Base-by-base conservation (phyloP, 2,888 invertebrate species). In the Erannis defoliaria region DNA sequence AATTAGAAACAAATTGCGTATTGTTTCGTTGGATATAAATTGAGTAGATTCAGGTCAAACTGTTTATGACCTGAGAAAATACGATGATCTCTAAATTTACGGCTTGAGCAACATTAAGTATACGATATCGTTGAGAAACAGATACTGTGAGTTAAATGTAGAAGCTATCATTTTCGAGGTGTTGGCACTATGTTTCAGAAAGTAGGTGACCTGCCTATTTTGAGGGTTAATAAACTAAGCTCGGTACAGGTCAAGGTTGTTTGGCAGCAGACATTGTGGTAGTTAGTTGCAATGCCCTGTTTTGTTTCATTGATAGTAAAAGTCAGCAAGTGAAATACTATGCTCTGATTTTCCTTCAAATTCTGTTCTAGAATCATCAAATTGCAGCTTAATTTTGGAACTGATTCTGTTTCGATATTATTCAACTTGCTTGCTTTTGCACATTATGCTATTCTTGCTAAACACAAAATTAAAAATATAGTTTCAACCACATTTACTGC, bases 11-110 rank as follows among this genome's bases (percentile, higher is more conserved):
- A 56, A 66, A 35, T 57, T 50, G 63, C 62, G 55, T 72, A 76
- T 73, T 70, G 60, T 61, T 64, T 68, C 67, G 67, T 60, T 60
- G 56, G 56, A 53, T 65, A 66, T 76, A 74, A 75, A 74, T 74
- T 58, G 58, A 72, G 71, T 74, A 73, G 69, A 73, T 73, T 76
- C 66, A 75, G 77, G 75, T 66, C 76, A 74, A 68, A 69, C 66
- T 73, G 65, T 77, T 68, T 73, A 73, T 72, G 68, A 74, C 62
- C 61, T 45, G 64, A 64, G 66, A 56, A 65, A 54, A 61, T 65
- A 65, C 60, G 68, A 55, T 66, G 61, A 64, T 65, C 59, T 53
- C 26, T 9, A 45, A 37, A 55, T 62, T 70, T 68, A 65, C 33
- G 55, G 50, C 16, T 38, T 61, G 57, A 56, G 49, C 42, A 56